A percentile compares a stretch with the other conserved stretches of the same genome.
Conservation (phyloP, 2,797 vertebrate species). For the Tadarida brasiliensis region DNA sequence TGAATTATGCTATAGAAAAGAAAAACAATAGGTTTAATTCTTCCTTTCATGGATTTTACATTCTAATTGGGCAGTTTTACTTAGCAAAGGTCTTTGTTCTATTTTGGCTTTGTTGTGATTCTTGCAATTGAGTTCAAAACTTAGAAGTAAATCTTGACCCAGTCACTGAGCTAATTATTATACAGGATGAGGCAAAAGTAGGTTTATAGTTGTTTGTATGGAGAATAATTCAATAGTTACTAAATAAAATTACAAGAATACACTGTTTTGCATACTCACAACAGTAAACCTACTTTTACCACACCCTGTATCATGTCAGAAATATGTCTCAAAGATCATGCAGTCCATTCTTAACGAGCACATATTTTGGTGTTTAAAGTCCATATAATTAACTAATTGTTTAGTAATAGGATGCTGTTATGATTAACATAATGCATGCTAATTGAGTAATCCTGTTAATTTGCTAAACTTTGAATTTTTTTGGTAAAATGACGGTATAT, state of each 20-base stretch:
- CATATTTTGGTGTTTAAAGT: neutral
- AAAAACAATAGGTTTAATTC: neutral
- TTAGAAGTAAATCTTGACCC: constrained; percentile 2
- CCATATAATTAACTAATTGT: neutral
- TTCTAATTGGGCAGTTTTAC: neutral
- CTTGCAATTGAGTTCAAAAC: neutral
- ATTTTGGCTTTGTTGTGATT: neutral
- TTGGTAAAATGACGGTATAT: neutral
- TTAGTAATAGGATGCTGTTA: neutral
- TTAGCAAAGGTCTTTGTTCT: neutral
- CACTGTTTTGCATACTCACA: neutral
- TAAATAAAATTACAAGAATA: neutral
- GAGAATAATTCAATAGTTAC: neutral
- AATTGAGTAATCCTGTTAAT: neutral
- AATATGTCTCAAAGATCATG: neutral
- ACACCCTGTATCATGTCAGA: neutral
- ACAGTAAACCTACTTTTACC: neutral
- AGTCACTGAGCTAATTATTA: neutral
- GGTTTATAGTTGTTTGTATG: neutral
- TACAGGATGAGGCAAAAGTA: neutral
- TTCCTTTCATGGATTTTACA: neutral
- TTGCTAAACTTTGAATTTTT: constrained; percentile 35
- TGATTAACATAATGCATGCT: neutral
- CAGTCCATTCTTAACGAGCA: neutral
- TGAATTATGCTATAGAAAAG: neutral